phyloP scores from a whole-genome alignment of 2,888 invertebrate genomes.

The Lapara coniferarum region DNA sequence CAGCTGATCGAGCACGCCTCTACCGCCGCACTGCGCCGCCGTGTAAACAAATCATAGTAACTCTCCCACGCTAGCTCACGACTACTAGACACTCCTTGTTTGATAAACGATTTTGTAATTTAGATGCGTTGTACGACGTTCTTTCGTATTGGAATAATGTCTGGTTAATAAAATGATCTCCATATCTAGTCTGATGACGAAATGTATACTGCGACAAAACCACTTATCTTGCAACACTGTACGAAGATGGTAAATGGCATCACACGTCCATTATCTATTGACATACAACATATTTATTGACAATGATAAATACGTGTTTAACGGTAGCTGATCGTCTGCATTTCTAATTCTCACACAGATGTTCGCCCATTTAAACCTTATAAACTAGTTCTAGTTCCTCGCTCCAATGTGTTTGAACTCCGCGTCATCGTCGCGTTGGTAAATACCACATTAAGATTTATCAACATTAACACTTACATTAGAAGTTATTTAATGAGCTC shows the following conservation, averaged over 20 bases:
- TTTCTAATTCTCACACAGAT: not conserved
- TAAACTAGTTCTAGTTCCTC: not conserved
- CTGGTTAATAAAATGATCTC: not conserved
- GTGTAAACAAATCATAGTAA: slow-evolving; percentile 81
- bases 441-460: slow-evolving; percentile 47
- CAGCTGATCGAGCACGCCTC: slow-evolving; percentile 73
- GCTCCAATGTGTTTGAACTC: not conserved
- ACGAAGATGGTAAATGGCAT: not conserved
- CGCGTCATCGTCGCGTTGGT: not conserved
- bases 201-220: not conserved
- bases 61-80: slow-evolving; percentile 65
- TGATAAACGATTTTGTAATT: slow-evolving; percentile 21
- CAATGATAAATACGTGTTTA: too few relatives aligned
- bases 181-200: not conserved
- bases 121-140: not conserved
- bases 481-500: slow-evolving; percentile 5
- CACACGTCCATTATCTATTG: not conserved
- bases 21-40: slow-evolving; percentile 54
- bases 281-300: not conserved
- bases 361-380: not conserved
- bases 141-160: not conserved
- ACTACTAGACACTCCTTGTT: slow-evolving; percentile 27
- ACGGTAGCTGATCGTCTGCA: too few relatives aligned
- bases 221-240: not conserved
- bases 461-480: slow-evolving; percentile 29